Conservation (phyloP, 2,113 vertebrate species). For the Burhinus oedicnemus region DNA sequence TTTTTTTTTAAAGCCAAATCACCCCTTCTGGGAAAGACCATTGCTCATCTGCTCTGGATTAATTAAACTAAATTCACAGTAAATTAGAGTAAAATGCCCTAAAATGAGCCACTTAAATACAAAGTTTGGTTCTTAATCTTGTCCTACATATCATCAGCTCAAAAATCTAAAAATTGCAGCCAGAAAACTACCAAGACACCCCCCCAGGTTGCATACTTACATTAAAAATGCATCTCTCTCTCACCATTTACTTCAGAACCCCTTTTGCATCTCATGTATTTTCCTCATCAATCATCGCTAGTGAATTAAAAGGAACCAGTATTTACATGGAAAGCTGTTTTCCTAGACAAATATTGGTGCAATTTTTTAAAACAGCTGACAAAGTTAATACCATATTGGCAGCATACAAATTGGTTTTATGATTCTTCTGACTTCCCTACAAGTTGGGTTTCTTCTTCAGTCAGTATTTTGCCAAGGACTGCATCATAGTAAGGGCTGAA, state of each 20-base stretch:
- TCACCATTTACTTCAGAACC: neutral
- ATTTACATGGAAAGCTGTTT: conserved; percentile 56
- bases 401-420: neutral
- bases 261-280: neutral
- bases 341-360: conserved; percentile 55
- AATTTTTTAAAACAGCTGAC: neutral
- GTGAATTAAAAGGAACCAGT: conserved; percentile 35
- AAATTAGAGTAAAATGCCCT: conserved; percentile 31
- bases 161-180: neutral
- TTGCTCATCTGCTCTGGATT: neutral
- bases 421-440: neutral
- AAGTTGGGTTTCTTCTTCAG: conserved; percentile 36
- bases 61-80: neutral
- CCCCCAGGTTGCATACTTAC: conserved; percentile 25
- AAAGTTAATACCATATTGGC: neutral
- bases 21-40: neutral
- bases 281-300: neutral
- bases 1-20: conserved; percentile 2
- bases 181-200: neutral
- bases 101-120: conserved; percentile 32
- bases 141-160: neutral
- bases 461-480: conserved; percentile 82
- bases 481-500: conserved; percentile 94
- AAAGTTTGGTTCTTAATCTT: neutral
- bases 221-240: conserved; percentile 35